These are phyloP conservation scores for Hirtodrosophila duncani DNA, from an alignment of 2,888 invertebrate genomes.

Conservation along the genomic window DNA sequence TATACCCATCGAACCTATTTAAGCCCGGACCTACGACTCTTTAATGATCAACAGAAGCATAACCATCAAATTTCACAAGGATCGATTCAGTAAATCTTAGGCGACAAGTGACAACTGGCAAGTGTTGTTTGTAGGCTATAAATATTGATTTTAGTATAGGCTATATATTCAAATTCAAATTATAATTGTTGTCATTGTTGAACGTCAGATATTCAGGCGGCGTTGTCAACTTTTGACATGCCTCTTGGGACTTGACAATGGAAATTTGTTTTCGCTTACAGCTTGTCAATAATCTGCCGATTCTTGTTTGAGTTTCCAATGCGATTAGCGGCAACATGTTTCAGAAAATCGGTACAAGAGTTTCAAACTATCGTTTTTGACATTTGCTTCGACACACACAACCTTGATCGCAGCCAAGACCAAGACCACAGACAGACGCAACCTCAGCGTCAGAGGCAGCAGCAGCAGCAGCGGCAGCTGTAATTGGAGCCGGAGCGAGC, in stretches of 20 bases:
- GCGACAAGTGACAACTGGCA: too few relatives aligned
- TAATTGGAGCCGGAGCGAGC: constrained; percentile 41
- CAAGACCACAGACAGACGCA: constrained; percentile 29
- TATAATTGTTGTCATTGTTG: too few relatives aligned
- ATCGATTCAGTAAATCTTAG: too few relatives aligned
- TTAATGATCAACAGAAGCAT: too few relatives aligned
- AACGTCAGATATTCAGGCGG: too few relatives aligned
- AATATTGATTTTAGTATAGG: too few relatives aligned
- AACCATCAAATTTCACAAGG: too few relatives aligned
- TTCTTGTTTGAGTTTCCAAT: constrained; percentile 37
- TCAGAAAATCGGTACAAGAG: constrained; percentile 22
- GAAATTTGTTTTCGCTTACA: constrained; percentile 39
- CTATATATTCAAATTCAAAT: too few relatives aligned
- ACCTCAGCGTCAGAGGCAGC: constrained; percentile 15
- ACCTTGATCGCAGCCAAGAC: constrained; percentile 58
- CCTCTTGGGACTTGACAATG: constrained; percentile 24
- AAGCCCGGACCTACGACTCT: too few relatives aligned
- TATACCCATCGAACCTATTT: too few relatives aligned
- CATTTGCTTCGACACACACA: constrained; percentile 45
- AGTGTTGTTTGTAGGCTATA: too few relatives aligned
- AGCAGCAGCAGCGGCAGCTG: constrained; percentile 3
- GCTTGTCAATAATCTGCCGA: constrained; percentile 38
- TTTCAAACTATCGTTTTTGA: constrained; percentile 46
- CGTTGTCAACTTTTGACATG: too few relatives aligned
- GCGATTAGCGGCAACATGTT: constrained; percentile 47